Percentiles rank a stretch among this genome's conserved stretches.
Evolutionary conservation across 1,140 invertebrate genomes (phyloP).

Genomic region (Oreohelix idahoensis): DNA sequence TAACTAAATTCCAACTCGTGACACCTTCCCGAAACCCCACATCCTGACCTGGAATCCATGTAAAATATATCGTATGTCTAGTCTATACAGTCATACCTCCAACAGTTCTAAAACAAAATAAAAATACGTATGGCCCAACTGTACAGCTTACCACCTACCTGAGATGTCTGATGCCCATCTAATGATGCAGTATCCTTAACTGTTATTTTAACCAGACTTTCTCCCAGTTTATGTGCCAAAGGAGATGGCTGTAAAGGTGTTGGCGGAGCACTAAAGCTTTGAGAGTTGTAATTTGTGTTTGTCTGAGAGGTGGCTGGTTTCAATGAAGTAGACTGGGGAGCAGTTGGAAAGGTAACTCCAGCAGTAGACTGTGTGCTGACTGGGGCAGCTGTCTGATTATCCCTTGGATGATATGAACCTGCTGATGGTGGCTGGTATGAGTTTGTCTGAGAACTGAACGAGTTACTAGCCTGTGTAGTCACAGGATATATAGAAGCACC

Average conservation of each 20-base stretch:
- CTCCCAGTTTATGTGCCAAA: conserved; percentile 63
- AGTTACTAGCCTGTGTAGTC: conserved; percentile 49
- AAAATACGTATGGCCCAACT: too few species aligned
- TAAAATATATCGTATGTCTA: too few species aligned
- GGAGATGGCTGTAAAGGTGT: conserved; percentile 57
- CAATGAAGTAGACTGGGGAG: conserved; percentile 27
- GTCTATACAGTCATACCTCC: too few species aligned
- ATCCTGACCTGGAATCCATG: too few species aligned
- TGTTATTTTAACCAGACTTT: conserved; percentile 67
- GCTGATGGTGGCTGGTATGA: conserved; percentile 44
- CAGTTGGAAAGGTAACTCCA: conserved; percentile 4
- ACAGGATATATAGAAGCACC: conserved; percentile 45
- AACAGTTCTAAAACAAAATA: too few species aligned
- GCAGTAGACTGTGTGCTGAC: conserved; percentile 29
- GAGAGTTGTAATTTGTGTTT: conserved; percentile 46
- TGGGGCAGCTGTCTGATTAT: conserved; percentile 43
- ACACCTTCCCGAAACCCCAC: too few species aligned
- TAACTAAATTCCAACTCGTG: too few species aligned
- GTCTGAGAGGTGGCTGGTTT: conserved; percentile 41
- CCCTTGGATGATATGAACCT: conserved; percentile 51
- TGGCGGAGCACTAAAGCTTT: conserved; percentile 45
- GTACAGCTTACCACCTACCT: conserved; percentile 51
- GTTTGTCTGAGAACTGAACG: conserved; percentile 47
- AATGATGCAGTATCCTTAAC: conserved; percentile 60
- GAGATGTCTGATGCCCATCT: conserved; percentile 58